Percentiles rank a stretch among this genome's conserved stretches.
Conservation (phyloP, 2,888 invertebrate genomes). For the Pemphredon lugubris region DNA sequence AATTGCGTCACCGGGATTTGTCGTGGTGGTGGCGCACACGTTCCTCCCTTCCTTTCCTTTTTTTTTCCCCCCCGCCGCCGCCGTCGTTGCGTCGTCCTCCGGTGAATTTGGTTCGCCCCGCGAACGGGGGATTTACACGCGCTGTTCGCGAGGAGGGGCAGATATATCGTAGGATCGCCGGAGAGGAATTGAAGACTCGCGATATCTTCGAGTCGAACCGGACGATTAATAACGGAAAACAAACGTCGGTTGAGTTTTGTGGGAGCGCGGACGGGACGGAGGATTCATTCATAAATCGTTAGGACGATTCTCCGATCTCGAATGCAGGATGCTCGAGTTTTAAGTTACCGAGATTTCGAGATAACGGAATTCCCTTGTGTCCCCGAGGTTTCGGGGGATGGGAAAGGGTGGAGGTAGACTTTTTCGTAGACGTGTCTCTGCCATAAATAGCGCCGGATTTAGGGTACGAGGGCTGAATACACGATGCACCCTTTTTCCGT, state of each 20-base stretch:
- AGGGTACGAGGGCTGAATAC: conserved; percentile 51
- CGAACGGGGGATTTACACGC: no score
- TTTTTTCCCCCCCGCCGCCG: not conserved
- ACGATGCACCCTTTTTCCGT: conserved; percentile 53
- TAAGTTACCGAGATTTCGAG: conserved; percentile 58
- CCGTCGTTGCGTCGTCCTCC: no score
- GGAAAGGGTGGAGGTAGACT: conserved; percentile 26
- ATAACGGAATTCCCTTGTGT: conserved; percentile 55
- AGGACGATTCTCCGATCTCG: conserved; percentile 27
- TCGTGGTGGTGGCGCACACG: conserved; percentile 18
- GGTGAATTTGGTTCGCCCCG: no score
- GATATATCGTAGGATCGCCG: no score
- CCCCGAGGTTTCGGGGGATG: conserved; percentile 3
- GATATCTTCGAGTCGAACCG: no score
- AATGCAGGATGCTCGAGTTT: conserved; percentile 62
- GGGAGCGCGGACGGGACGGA: conserved; percentile 21
- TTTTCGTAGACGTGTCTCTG: conserved; percentile 43
- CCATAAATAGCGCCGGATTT: conserved; percentile 65
- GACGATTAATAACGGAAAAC: no score
- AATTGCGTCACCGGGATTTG: conserved; percentile 67
- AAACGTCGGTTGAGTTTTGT: not conserved
- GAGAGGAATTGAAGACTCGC: no score
- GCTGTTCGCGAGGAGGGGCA: no score
- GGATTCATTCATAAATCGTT: conserved; percentile 65
- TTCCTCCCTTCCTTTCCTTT: conserved; percentile 7